Evolutionary conservation across 64 coral and sea anemone genomes (phyloP).

Genomic region (Catalaphyllia jardinei): DNA sequence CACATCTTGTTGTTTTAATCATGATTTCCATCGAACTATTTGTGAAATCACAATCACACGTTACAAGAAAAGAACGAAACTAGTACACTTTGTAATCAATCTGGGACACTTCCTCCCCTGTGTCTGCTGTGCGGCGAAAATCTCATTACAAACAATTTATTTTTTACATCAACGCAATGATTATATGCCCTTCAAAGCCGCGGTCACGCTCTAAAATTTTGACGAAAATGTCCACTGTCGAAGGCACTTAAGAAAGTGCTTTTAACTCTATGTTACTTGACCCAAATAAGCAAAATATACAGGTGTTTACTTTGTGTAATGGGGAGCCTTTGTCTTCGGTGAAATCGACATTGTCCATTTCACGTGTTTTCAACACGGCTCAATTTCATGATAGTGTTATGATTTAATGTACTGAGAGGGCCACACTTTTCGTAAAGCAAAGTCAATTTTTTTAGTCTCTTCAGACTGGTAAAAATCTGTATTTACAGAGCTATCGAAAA

Average conservation of each 20-base stretch:
- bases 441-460: too few relatives aligned
- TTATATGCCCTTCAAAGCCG: not conserved
- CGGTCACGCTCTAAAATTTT: constrained; percentile 9
- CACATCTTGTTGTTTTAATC: not conserved
- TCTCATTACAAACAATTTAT: not conserved
- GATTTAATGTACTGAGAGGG: not conserved
- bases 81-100: too few relatives aligned
- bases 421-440: not conserved
- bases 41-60: not conserved
- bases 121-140: not conserved
- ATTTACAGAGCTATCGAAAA: not conserved
- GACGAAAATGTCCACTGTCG: not conserved
- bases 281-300: not conserved
- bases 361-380: not conserved
- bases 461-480: too few relatives aligned
- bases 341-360: not conserved
- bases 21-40: not conserved
- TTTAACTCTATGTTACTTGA: not conserved
- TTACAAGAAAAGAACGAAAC: too few relatives aligned
- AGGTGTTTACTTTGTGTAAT: not conserved
- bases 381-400: not conserved
- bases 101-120: too few relatives aligned
- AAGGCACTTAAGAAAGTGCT: not conserved
- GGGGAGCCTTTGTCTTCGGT: not conserved
- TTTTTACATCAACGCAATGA: not conserved